phyloP scores from a whole-genome alignment of 2,797 vertebrate species.

The Phoeniculus purpureus region DNA sequence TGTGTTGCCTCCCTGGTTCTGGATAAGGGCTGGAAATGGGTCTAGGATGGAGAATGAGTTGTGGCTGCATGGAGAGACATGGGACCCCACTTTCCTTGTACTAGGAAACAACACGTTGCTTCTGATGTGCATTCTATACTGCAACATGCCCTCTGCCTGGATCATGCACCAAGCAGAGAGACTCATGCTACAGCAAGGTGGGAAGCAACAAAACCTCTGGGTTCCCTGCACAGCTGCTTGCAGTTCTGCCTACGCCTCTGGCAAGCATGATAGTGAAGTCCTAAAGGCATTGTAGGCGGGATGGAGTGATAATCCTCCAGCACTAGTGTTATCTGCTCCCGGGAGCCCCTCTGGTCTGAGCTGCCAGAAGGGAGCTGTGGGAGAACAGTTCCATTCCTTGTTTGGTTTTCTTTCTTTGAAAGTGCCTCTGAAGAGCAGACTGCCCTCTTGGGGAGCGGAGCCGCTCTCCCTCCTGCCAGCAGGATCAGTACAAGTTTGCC shows the following conservation, averaged over 20 bases:
- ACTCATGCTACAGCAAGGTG: neutral
- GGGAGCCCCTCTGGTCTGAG: neutral
- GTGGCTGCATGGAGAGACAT: neutral
- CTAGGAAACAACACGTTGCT: neutral
- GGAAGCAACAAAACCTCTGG: neutral
- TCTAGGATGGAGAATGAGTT: neutral
- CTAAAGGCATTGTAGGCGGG: neutral
- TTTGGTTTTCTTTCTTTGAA: neutral
- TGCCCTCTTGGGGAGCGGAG: neutral
- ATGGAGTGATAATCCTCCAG: neutral
- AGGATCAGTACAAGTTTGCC: neutral
- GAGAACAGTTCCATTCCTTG: rapidly evolving
- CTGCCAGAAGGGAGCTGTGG: neutral
- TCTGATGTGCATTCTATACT: neutral
- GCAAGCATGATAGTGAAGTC: neutral
- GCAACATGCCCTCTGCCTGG: neutral
- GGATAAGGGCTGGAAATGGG: neutral
- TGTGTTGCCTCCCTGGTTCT: neutral
- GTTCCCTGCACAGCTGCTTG: neutral
- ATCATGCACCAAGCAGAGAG: rapidly evolving
- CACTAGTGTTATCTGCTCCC: neutral
- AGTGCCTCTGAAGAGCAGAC: neutral
- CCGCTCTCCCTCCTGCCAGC: neutral
- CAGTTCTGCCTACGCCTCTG: neutral
- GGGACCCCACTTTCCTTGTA: neutral